phyloP scores from a whole-genome alignment of 2,888 invertebrate genomes.

The Cheiracanthium punctorium region DNA sequence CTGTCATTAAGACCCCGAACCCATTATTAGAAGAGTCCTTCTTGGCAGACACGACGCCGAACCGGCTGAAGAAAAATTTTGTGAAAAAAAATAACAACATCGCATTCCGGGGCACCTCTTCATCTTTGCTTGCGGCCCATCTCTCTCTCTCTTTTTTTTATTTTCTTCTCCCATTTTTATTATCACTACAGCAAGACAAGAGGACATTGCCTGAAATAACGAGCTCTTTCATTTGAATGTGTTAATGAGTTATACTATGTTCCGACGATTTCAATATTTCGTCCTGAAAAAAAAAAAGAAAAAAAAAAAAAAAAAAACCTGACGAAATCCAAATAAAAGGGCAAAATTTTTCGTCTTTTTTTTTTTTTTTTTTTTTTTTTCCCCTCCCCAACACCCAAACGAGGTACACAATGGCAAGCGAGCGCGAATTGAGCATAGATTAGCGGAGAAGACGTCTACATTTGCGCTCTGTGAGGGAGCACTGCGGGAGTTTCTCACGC shows the following conservation, averaged over 20 bases:
- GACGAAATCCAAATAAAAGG: too few species aligned
- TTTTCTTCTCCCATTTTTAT: too few species aligned
- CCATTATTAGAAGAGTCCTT: conserved; percentile 60
- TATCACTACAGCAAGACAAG: background rate
- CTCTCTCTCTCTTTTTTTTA: background rate
- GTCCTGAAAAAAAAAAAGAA: background rate
- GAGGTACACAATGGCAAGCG: too few species aligned
- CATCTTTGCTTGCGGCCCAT: background rate
- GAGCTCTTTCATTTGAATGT: conserved; percentile 36
- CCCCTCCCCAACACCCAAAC: too few species aligned
- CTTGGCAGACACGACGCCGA: conserved; percentile 1
- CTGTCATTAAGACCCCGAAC: conserved; percentile 67
- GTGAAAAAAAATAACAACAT: background rate
- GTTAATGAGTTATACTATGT: background rate
- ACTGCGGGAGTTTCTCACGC: too few species aligned
- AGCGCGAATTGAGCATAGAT: too few species aligned
- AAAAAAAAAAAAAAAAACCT: too few species aligned
- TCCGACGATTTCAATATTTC: background rate
- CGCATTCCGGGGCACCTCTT: conserved; percentile 15
- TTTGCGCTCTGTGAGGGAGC: too few species aligned
- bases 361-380: too few species aligned
- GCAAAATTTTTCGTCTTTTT: too few species aligned
- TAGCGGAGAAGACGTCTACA: too few species aligned
- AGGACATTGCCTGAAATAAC: conserved; percentile 30
- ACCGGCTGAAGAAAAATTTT: conserved; percentile 9